These are phyloP conservation scores for Danaus chrysippus DNA, from an alignment of 2,888 invertebrate genomes.

Conservation along the genomic window DNA sequence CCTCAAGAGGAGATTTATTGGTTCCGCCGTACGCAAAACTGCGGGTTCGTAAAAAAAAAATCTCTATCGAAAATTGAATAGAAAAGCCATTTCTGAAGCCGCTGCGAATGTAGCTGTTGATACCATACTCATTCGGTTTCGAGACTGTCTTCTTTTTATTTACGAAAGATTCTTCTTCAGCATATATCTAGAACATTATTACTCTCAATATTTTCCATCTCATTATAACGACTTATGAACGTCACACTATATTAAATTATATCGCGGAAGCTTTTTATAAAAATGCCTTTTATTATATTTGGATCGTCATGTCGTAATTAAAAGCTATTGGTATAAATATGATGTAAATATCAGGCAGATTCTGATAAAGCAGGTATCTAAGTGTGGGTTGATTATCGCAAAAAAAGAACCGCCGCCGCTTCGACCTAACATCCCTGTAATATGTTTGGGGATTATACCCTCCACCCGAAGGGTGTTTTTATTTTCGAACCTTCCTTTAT, in stretches of 20 bases:
- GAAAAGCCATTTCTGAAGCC: constrained; percentile 74
- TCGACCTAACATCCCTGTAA: constrained; percentile 63
- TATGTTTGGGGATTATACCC: constrained; percentile 67
- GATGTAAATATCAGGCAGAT: constrained; percentile 12
- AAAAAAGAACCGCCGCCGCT: constrained; percentile 56
- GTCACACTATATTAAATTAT: too few species aligned
- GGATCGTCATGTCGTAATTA: constrained; percentile 33
- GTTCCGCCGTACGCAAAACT: constrained; percentile 78
- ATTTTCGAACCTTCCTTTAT: constrained; percentile 66
- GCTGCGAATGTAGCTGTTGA: constrained; percentile 64
- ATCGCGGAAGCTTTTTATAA: too few species aligned
- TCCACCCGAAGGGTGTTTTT: constrained; percentile 62
- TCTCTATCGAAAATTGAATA: constrained; percentile 79
- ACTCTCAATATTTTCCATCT: too few species aligned
- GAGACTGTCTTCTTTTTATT: constrained; percentile 67
- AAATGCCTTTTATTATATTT: constrained; percentile 21
- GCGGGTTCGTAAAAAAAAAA: constrained; percentile 76
- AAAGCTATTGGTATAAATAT: background rate
- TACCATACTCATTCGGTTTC: constrained; percentile 59
- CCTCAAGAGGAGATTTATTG: constrained; percentile 77
- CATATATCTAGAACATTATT: too few species aligned
- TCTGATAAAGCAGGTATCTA: constrained; percentile 29
- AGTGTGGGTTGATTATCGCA: constrained; percentile 52
- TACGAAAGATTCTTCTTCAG: constrained; percentile 38
- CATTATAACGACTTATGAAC: too few species aligned